phyloP scores from a whole-genome alignment of 2,888 invertebrate species.

The Linnaemya vulpina region DNA sequence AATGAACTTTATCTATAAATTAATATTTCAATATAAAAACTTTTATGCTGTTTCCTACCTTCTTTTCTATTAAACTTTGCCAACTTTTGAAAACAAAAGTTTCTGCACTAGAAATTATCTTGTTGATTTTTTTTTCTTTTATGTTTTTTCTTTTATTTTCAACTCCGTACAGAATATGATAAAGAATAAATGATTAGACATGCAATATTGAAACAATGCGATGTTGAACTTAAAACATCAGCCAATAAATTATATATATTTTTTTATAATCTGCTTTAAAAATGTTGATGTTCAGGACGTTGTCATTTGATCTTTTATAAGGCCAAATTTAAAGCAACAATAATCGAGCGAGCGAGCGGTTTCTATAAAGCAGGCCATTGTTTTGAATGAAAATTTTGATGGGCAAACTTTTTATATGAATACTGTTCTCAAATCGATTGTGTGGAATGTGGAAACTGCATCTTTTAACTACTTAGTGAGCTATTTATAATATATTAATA shows the following conservation, averaged over 20 bases:
- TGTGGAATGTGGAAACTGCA: no score
- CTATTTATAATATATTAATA: no score
- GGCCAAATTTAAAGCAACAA: no score
- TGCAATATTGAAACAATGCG: neutral
- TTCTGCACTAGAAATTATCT: slow-evolving; percentile 25
- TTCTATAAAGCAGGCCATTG: no score
- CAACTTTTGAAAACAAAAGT: slow-evolving; percentile 50
- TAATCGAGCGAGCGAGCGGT: no score
- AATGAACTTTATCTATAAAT: slow-evolving; percentile 52
- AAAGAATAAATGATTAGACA: slow-evolving; percentile 6
- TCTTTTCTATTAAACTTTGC: slow-evolving; percentile 20
- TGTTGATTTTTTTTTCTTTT: neutral
- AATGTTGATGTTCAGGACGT: neutral
- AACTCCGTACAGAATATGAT: neutral
- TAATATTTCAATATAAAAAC: slow-evolving; percentile 48
- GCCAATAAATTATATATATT: neutral
- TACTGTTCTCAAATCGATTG: no score
- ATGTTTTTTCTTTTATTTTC: neutral
- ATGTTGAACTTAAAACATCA: neutral
- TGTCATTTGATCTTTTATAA: no score
- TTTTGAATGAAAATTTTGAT: no score
- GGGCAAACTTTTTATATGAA: no score
- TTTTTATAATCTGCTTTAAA: neutral
- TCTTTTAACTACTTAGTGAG: no score
- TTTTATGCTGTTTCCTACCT: slow-evolving; percentile 28